Conservation (phyloP, 2,888 invertebrate genomes). For the Xestia xanthographa region DNA sequence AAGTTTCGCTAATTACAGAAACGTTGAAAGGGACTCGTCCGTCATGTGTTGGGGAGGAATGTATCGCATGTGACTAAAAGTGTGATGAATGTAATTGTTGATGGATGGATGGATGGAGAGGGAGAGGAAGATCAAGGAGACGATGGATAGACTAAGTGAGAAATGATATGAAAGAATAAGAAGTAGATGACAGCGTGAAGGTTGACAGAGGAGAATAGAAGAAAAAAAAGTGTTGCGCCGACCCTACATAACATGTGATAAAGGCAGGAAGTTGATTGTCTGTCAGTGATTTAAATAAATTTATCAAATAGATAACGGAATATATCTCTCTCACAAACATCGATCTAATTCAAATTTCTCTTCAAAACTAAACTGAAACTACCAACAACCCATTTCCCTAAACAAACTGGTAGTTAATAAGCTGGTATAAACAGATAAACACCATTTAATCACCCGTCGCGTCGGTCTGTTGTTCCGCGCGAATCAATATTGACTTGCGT, state of each 20-base stretch:
- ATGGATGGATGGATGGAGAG: neutral
- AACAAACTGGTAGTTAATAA: slow-evolving; percentile 18
- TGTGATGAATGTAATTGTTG: neutral
- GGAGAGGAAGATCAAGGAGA: neutral
- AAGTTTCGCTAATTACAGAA: too few relatives aligned
- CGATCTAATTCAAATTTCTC: neutral
- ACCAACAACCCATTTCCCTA: slow-evolving; percentile 3
- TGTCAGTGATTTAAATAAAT: too few relatives aligned
- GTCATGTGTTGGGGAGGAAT: too few relatives aligned
- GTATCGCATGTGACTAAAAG: neutral
- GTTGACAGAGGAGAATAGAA: neutral
- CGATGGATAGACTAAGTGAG: neutral
- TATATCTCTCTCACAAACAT: neutral
- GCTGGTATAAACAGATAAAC: slow-evolving; percentile 40
- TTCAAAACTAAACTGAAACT: neutral
- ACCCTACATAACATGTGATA: neutral
- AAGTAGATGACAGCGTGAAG: neutral
- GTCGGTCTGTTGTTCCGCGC: slow-evolving; percentile 20
- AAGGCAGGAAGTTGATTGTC: neutral
- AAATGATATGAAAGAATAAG: neutral
- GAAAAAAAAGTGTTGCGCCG: neutral
- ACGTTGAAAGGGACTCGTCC: too few relatives aligned
- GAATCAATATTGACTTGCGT: slow-evolving; percentile 53
- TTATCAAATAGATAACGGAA: neutral
- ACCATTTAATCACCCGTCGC: slow-evolving; percentile 50